phyloP scores from a whole-genome alignment of 2,797 vertebrate species.

The Crenuchus spilurus region DNA sequence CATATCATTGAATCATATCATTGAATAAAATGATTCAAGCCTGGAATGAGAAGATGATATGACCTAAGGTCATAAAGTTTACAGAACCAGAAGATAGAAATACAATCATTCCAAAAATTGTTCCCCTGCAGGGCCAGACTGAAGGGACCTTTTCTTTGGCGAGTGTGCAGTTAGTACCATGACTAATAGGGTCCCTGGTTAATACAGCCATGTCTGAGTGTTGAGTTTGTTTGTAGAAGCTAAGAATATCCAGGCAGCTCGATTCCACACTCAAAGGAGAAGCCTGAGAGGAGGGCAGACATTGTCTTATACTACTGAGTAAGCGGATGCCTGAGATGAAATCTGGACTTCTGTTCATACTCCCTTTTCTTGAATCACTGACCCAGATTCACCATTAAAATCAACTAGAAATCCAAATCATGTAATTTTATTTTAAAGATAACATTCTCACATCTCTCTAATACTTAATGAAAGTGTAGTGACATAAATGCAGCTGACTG shows the following conservation, averaged over 20 bases:
- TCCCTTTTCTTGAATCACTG: background rate
- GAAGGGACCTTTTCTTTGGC: background rate
- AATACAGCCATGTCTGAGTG: slow-evolving; percentile 54
- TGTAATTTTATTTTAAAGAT: too few species aligned
- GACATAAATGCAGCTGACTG: too few species aligned
- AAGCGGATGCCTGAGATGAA: slow-evolving; percentile 8
- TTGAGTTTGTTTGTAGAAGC: slow-evolving; percentile 34
- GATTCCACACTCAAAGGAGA: slow-evolving; percentile 29
- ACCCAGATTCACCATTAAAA: background rate
- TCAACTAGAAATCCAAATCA: too few species aligned
- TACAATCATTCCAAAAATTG: slow-evolving; percentile 2
- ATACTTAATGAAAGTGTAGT: too few species aligned
- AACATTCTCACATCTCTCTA: too few species aligned
- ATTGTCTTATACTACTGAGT: background rate
- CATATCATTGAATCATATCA: background rate
- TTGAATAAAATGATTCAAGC: background rate
- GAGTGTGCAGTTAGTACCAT: slow-evolving; percentile 44
- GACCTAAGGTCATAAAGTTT: background rate
- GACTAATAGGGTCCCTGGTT: slow-evolving; percentile 64
- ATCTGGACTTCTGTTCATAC: slow-evolving; percentile 5
- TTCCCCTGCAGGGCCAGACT: background rate
- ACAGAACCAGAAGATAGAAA: background rate
- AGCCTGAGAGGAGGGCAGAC: background rate
- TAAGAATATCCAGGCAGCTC: slow-evolving; percentile 48
- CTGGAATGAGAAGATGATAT: background rate